Evolutionary conservation across 2,797 vertebrate genomes (phyloP).

Genomic region (Falco naumanni): DNA sequence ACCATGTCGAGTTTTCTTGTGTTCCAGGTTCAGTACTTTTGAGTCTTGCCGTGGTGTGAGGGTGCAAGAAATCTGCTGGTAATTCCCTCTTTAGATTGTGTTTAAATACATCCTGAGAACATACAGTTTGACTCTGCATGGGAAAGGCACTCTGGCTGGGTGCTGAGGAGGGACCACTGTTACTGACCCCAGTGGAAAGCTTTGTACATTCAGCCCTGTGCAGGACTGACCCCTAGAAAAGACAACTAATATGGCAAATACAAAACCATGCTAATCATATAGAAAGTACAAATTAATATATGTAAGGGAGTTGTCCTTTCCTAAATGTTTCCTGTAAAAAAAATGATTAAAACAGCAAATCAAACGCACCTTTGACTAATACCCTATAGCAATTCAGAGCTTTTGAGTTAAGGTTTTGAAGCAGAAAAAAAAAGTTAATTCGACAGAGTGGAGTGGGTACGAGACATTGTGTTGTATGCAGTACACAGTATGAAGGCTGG

Average conservation of each 20-base stretch:
- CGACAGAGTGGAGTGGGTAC: background rate
- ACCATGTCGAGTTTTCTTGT: background rate
- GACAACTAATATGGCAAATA: background rate
- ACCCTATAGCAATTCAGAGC: background rate
- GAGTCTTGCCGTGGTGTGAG: background rate
- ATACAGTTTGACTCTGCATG: background rate
- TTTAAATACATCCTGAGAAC: background rate
- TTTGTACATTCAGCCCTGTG: background rate
- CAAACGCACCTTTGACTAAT: background rate
- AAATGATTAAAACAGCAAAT: background rate
- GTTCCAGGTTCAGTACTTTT: background rate
- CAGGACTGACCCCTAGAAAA: background rate
- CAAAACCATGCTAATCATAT: background rate
- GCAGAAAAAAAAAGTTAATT: slow-evolving; percentile 52
- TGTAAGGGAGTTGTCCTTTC: background rate
- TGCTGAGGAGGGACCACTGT: background rate
- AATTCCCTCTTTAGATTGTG: background rate
- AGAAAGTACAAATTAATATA: background rate
- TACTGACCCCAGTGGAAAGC: background rate
- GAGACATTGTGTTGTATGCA: slow-evolving; percentile 42
- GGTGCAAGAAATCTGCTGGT: background rate
- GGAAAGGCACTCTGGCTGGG: background rate
- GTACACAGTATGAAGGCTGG: slow-evolving; percentile 48
- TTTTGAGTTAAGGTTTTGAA: slow-evolving; percentile 45
- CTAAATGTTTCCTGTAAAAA: background rate